Evolutionary conservation across 2,113 vertebrate genomes (phyloP), one percentile per base, ranked within the genome.

Genomic region (Xenus cinereus): DNA sequence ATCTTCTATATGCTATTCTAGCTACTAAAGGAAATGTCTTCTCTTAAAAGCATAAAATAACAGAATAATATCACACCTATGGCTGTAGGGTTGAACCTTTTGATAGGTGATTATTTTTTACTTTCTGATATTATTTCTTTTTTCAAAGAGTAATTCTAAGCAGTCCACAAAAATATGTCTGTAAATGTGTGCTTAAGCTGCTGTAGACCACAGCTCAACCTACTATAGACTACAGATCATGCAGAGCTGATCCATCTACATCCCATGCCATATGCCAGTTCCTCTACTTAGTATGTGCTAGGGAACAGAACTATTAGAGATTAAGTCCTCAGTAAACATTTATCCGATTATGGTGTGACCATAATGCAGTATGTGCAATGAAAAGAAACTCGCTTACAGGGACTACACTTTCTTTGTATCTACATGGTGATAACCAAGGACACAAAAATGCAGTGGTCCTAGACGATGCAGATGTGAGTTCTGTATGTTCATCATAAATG

Each of bases 271-370:
- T 92, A 95, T 94, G 89, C 16, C 87, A 83, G 4, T 71, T 87
- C 81, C 37, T 87, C 56, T 81, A 39, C 59, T 91, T 91, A 60
- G 22, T 56, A 4, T 74, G 45, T 71, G 13, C 26, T 66, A 66
- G 43, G 56, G 71, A 75, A 80, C n/a, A 35, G 30, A 90, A 76
- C 79, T 84, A 33, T 57, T 75, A 80, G 86, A 82, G 62, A 86
- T 88, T 95, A 97, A 87, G 41, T 87, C n/a, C 43, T 86, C 59
- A 50, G 48, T 33, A 91, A 75, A 91, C 7, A 79, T 96, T 91
- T 76, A 94, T 76, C 17, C 0, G 63, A 91, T 95, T 93, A 93
- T 56, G n/a, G 7, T 64, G 30, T 41, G 11, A 68, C 22, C 53
- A 89, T 33, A 89, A 57, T 22, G 39, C 14, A 56, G 26, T 72